Evolutionary conservation across 2,113 vertebrate genomes (phyloP), one percentile per base, ranked within the genome.

Genomic region (Leptobrachium leishanense): DNA sequence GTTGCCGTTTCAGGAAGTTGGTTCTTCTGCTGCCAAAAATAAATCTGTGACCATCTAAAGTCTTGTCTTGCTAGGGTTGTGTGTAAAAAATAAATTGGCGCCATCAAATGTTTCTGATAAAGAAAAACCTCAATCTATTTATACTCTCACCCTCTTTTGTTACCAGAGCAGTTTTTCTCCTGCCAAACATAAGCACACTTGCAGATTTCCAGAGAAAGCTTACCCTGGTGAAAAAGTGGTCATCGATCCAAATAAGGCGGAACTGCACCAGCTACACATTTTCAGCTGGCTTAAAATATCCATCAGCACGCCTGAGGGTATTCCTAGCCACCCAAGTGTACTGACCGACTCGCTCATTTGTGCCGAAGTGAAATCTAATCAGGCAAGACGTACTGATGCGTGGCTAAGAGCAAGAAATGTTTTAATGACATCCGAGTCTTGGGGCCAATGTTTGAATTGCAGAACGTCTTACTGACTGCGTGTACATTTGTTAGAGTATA

Each of bases 401-500:
- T 64, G 59, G 43, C 46, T 74, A 74, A 74, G 63, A 65, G n/a
- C 59, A 5, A 39, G 59, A 74, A 74, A 74, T 74, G 41, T 43
- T 43, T 74, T 74, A 57, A 13, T 55, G 55, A 62, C 72, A 39
- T 74, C 43, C 64, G 8, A 64, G 41, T 74, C 43, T 13, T 44
- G 57, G 72, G 57, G 59, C 59, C n/a, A 64, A 74, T 68, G 44
- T 68, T 68, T 15, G 44, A 15, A 43, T 43, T 43, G 67, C 67
- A 11, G 42, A 68, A 43, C 40, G 41, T 41, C 67, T 44, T 15
- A 15, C 2, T 68, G 43, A 42, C 10, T 68, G 67, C 15, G n/a
- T 68, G 67, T 44, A 43, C 55, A 11, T 59, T 11, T 4, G 11
- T 59, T 59, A 4, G 41, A 13, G 13, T 43, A 2, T 68, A 66